Percentiles rank a stretch among this genome's conserved stretches.
Evolutionary conservation across 2,888 invertebrate species (phyloP).

Genomic region (Nebria brevicollis): DNA sequence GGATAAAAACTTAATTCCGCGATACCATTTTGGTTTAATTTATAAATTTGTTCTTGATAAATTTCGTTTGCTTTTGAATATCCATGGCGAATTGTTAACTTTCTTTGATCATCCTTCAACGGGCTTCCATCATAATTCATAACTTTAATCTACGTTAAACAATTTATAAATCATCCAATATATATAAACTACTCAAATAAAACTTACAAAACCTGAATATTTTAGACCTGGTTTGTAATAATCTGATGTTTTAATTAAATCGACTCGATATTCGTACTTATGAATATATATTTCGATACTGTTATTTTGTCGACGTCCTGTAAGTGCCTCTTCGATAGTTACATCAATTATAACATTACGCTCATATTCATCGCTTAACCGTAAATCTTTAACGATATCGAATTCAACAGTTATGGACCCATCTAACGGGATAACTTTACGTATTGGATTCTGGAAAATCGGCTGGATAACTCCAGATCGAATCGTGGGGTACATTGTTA

Average conservation of each 20-base stretch:
- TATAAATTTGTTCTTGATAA: slow-evolving; percentile 65
- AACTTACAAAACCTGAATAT: slow-evolving; percentile 81
- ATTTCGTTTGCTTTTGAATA: slow-evolving; percentile 69
- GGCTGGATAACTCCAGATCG: slow-evolving; percentile 83
- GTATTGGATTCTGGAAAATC: slow-evolving; percentile 75
- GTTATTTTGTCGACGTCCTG: slow-evolving; percentile 84
- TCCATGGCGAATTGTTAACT: slow-evolving; percentile 70
- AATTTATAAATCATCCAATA: neutral
- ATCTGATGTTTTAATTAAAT: slow-evolving; percentile 82
- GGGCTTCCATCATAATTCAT: slow-evolving; percentile 77
- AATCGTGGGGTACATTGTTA: slow-evolving; percentile 85
- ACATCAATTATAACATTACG: slow-evolving; percentile 87
- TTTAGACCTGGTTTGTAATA: slow-evolving; percentile 90
- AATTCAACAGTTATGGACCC: slow-evolving; percentile 76
- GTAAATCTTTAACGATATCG: slow-evolving; percentile 78
- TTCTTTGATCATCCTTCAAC: slow-evolving; percentile 68
- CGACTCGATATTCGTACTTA: slow-evolving; percentile 79
- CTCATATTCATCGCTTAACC: slow-evolving; percentile 82
- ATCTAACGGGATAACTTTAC: slow-evolving; percentile 76
- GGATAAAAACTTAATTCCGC: slow-evolving; percentile 72
- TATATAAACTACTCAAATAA: neutral
- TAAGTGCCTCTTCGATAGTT: slow-evolving; percentile 88
- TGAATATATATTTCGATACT: slow-evolving; percentile 79
- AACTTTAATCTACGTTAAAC: slow-evolving; percentile 69
- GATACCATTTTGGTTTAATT: slow-evolving; percentile 73